Evolutionary conservation across 2,113 vertebrate species (phyloP), one percentile per base, ranked within the genome.

Genomic region (Xiphophorus maculatus): DNA sequence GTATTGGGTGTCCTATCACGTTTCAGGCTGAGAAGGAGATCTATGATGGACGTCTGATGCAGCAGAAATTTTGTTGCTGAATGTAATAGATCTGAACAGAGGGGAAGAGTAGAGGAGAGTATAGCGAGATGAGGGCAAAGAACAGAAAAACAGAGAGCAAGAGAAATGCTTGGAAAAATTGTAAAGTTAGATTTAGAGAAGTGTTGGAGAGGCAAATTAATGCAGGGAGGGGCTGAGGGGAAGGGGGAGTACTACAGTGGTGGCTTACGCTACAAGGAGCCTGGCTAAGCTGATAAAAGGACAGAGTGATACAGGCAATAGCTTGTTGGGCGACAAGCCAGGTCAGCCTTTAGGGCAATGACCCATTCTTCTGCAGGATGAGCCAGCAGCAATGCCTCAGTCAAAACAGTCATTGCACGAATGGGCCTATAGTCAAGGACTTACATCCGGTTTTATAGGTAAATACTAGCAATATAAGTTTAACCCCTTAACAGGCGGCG

Each of bases 31-130:
- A 84, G 87, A 63, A 79, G 82, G 71, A 78, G 87, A 86, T 90
- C 87, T 90, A 71, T 89, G 92, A 84, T 86, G 87, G 84, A 90
- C 42, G 71, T 87, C 91, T 93, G 92, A 93, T 84, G 89, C 90
- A 92, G 92, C 88, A 91, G 81, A 93, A 91, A 88, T 89, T 84
- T n/a, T 90, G 90, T 87, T 91, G 92, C 88, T 92, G 90, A 91
- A 91, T 92, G 87, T 91, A 88, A 91, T 86, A 68, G 82, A 92
- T 88, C 83, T 75, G 77, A 89, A 86, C 74, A 83, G 72, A 83
- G 80, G 74, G 51, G 68, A 81, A 78, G 71, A 76, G 75, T 63
- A 65, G 80, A 85, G 74, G 73, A 74, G 80, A 27, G 28, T 37
- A 28, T 65, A 42, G 62, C 63, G 30, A 75, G 28, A 30, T 75